Evolutionary conservation across 2,797 vertebrate species (phyloP).

Genomic region (Micromesistius poutassou): DNA sequence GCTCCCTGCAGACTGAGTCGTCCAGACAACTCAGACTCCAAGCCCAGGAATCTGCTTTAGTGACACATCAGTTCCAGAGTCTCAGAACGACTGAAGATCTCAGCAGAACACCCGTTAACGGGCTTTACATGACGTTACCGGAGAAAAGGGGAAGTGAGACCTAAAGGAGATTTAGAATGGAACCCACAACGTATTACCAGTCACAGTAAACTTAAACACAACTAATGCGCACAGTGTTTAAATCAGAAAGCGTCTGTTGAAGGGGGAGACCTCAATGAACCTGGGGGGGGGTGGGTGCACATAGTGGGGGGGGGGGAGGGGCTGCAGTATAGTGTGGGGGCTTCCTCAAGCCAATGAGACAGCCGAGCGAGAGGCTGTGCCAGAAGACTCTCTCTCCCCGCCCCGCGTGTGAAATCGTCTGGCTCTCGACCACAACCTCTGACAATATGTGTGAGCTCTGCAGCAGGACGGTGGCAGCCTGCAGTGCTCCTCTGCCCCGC

Average conservation of each 20-base stretch:
- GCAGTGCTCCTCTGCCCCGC: background rate
- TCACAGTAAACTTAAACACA: background rate
- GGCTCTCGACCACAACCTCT: constrained; percentile 53
- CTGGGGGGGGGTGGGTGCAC: background rate
- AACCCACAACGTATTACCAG: background rate
- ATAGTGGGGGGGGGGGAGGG: constrained; percentile 8
- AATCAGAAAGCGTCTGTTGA: background rate
- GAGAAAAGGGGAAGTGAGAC: constrained; percentile 28
- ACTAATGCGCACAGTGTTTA: background rate
- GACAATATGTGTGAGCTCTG: constrained; percentile 46
- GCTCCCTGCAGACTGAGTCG: constrained; percentile 34
- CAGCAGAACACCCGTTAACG: background rate
- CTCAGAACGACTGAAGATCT: constrained; percentile 8
- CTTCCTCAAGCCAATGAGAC: constrained; percentile 44
- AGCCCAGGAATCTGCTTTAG: constrained; percentile 50
- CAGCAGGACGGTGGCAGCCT: constrained; percentile 10
- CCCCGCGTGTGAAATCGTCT: constrained; percentile 53
- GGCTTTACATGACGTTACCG: background rate
- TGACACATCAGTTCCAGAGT: background rate
- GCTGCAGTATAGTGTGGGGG: background rate
- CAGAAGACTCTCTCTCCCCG: constrained; percentile 35
- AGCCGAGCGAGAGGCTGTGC: constrained; percentile 29
- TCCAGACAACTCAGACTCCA: constrained; percentile 53
- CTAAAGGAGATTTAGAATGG: background rate
- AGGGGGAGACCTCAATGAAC: background rate